A percentile compares a stretch with the other conserved stretches of the same genome.
Conservation (phyloP, 1,140 invertebrate genomes). For the Bombus sibiricus region DNA sequence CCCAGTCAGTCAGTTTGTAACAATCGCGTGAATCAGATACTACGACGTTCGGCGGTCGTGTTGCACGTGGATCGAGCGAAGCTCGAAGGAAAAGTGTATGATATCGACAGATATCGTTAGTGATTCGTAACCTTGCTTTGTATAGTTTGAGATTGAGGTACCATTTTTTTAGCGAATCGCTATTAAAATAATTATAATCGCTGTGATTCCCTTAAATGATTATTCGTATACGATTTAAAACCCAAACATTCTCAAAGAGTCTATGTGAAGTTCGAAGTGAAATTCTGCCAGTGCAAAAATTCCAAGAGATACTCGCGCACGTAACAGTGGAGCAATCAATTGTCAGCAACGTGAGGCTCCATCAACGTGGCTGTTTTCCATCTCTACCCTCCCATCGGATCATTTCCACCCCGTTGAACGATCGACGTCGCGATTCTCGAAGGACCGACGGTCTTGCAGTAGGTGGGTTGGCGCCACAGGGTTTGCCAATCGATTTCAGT, state of each 20-base stretch:
- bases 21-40: neutral
- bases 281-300: neutral
- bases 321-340: too few species aligned
- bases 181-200: too few species aligned
- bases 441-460: neutral
- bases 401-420: neutral
- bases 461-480: conserved; percentile 5
- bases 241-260: neutral
- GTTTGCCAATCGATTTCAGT: conserved; percentile 56
- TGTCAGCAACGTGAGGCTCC: neutral
- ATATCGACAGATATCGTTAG: neutral
- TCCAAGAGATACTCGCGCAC: neutral
- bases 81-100: neutral
- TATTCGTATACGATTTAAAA: too few species aligned
- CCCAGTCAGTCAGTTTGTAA: neutral
- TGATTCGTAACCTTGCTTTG: neutral
- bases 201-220: too few species aligned
- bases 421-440: conserved; percentile 1
- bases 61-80: neutral
- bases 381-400: neutral
- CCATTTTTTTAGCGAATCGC: too few species aligned
- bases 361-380: neutral
- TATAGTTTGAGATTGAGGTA: neutral
- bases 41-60: neutral
- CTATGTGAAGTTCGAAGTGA: neutral